These are phyloP conservation scores for Melanotus villosus DNA, from an alignment of 2,888 invertebrate genomes.

Conservation along the genomic window DNA sequence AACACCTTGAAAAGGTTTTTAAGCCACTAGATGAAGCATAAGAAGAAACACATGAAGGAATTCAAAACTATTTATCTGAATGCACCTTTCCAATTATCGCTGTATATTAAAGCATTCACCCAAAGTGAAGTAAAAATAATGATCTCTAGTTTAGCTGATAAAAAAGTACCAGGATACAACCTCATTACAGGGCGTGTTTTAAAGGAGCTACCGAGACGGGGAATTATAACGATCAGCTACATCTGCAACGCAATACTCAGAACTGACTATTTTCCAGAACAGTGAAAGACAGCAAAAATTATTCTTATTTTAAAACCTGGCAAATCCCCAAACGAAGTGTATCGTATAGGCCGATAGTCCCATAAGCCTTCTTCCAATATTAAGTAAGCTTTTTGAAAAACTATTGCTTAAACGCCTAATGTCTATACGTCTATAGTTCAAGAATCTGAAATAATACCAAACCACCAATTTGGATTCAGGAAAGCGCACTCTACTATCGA, in stretches of 20 bases:
- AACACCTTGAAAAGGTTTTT: constrained; percentile 19
- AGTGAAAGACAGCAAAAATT: background rate
- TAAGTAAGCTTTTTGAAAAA: too few species aligned
- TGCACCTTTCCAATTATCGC: background rate
- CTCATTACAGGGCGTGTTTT: constrained; percentile 6
- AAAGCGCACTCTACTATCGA: too few species aligned
- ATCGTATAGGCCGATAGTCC: too few species aligned
- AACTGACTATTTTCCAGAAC: background rate
- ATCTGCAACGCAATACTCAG: constrained; percentile 12
- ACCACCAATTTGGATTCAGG: too few species aligned
- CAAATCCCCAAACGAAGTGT: background rate
- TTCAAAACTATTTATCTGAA: background rate
- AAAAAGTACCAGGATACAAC: constrained; percentile 10
- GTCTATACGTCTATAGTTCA: too few species aligned
- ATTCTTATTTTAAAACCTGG: constrained; percentile 2
- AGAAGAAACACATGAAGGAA: constrained; percentile 4
- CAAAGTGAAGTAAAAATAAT: background rate
- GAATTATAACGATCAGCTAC: background rate
- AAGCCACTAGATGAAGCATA: background rate
- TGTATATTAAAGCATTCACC: background rate
- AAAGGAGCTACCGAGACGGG: constrained; percentile 11
- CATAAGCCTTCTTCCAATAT: too few species aligned
- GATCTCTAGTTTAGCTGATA: background rate
- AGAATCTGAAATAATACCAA: too few species aligned
- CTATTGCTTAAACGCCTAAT: too few species aligned